Evolutionary conservation across 2,888 invertebrate species (phyloP), one percentile per base, ranked within the genome.

Genomic region (Odontothrips loti): DNA sequence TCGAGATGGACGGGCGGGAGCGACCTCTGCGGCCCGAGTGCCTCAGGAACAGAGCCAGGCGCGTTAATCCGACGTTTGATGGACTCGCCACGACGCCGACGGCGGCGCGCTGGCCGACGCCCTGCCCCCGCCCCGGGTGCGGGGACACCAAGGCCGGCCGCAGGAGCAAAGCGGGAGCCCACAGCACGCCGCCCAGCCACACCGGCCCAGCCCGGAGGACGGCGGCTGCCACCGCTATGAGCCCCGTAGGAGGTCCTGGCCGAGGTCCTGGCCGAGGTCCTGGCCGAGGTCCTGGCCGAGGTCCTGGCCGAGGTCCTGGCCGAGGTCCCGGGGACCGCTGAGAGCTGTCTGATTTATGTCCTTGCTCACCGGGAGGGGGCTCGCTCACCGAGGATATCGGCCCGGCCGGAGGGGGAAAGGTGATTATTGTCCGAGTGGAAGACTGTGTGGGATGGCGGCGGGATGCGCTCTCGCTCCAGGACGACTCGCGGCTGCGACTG

Each of bases 1-100:
- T 43, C 34, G 6, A 43, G 34, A 43, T 43, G 34, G 34, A 43
- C 34, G 34, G 34, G 34, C 34, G 34, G 34, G 20, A 12, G 51
- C 51, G 51, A 51, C 20, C 51, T 51, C 51, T 20, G 9, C 15
- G 20, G 2, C 20, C 2, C 34, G 34, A 43, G 34, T 43, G 51
- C 51, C 58, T 6, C 15, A 20, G 17, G 58, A 27, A 75, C 23
- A 75, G 23, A 75, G 12, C 68, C 9, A 75, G 58, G 20, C 1
- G 12, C 68, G 68, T 23, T 75, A 75, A 75, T 75, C 68, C 68
- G 68, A 75, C 68, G 68, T 75, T 75, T 75, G 68, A 75, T 27
- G 27, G 68, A 27, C 23, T 75, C 23, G 23, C 68, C 68, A 23
- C n/a, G 68, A 63, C n/a, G 23, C 34, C 34, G 34, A 43, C 34